Conservation (phyloP, 2,888 invertebrate species). For the Chymomyza procnemis region DNA sequence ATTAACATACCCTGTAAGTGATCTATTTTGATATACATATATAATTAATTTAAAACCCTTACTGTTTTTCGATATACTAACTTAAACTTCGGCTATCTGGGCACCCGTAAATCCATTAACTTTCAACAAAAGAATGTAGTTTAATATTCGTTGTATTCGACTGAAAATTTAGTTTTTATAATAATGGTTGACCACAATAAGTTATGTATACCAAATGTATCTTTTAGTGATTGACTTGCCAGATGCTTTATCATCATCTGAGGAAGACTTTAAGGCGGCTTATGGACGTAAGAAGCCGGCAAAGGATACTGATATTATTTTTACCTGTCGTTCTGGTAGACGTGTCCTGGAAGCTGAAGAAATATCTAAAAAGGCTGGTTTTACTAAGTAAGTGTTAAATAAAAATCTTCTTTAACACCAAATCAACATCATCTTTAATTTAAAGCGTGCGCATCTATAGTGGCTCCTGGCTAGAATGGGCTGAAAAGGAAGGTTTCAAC, state of each 20-base stretch:
- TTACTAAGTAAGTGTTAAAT: constrained; percentile 40
- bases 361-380: constrained; percentile 41
- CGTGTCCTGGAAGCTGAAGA: constrained; percentile 43
- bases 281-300: constrained; percentile 46
- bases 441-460: constrained; percentile 45
- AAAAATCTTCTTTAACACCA: neutral
- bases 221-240: constrained; percentile 44
- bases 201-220: too few relatives aligned
- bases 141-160: too few relatives aligned
- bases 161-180: too few relatives aligned
- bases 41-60: too few relatives aligned
- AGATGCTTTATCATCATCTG: constrained; percentile 25
- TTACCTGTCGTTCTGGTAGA: constrained; percentile 51
- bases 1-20: constrained; percentile 87
- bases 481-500: constrained; percentile 45
- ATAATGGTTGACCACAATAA: too few relatives aligned
- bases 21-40: neutral
- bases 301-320: constrained; percentile 45
- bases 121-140: too few relatives aligned
- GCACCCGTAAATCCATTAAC: too few relatives aligned
- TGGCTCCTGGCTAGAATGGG: constrained; percentile 61
- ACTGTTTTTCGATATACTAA: too few relatives aligned
- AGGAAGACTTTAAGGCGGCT: constrained; percentile 28
- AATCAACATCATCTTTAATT: neutral
- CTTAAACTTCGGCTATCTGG: too few relatives aligned